Evolutionary conservation across 1,140 invertebrate species (phyloP).

Genomic region (Belonocnema kinseyi): DNA sequence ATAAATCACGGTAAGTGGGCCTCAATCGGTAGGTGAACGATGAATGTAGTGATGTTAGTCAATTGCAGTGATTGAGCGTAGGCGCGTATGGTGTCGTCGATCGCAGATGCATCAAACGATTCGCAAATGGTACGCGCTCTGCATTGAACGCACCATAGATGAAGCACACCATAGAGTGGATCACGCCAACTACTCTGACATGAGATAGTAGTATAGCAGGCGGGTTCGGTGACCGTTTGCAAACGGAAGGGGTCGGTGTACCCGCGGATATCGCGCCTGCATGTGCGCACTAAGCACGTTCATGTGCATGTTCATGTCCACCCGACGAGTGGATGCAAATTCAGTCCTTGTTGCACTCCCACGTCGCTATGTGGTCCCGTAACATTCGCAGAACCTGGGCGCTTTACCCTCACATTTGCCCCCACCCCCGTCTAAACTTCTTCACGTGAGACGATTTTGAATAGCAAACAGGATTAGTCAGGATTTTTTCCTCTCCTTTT

Average conservation of each 20-base stretch:
- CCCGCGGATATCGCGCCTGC: constrained; percentile 64
- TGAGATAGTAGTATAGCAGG: constrained; percentile 40
- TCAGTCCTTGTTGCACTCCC: constrained; percentile 67
- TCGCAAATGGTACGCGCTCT: constrained; percentile 48
- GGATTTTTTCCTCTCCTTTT: constrained; percentile 2
- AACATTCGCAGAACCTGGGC: constrained; percentile 72
- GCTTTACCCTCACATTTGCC: constrained; percentile 47
- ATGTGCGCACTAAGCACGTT: constrained; percentile 59
- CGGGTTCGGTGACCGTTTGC: constrained; percentile 60
- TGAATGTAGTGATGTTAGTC: constrained; percentile 43
- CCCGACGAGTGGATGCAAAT: constrained; percentile 13
- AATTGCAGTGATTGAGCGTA: constrained; percentile 1
- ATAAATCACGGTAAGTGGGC: not conserved
- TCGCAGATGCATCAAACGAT: constrained; percentile 42
- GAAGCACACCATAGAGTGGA: constrained; percentile 41
- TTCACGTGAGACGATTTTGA: constrained; percentile 13
- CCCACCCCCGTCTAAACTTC: constrained; percentile 37
- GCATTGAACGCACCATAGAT: constrained; percentile 47
- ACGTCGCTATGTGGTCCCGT: constrained; percentile 75
- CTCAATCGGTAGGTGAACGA: not conserved
- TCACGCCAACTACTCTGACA: constrained; percentile 37
- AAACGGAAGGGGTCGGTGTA: constrained; percentile 69
- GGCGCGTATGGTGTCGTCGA: constrained; percentile 51
- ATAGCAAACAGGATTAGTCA: not conserved
- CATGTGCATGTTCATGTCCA: constrained; percentile 46